Conservation (phyloP, 2,113 vertebrate genomes). For the Machaerirhynchus nigripectus region DNA sequence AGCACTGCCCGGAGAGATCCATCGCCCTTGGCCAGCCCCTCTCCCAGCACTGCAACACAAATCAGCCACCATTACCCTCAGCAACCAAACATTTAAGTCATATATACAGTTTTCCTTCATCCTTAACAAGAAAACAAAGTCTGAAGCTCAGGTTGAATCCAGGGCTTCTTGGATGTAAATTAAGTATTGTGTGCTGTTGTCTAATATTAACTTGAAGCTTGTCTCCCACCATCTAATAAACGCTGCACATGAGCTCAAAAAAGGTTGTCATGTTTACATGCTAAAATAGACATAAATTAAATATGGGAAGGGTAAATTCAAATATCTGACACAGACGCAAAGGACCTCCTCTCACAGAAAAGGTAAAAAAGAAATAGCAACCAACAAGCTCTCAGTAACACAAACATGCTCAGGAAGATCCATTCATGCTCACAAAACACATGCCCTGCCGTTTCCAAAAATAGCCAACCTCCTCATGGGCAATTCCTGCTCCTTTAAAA, state of each 20-base stretch:
- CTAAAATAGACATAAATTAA: slow-evolving; percentile 29
- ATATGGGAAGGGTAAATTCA: background rate
- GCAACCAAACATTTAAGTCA: background rate
- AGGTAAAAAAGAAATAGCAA: background rate
- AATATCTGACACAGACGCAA: slow-evolving; percentile 22
- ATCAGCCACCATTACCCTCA: slow-evolving; percentile 35
- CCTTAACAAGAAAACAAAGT: background rate
- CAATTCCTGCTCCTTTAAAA: slow-evolving; percentile 56
- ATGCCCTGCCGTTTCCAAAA: slow-evolving; percentile 51
- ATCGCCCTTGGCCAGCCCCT: slow-evolving; percentile 87
- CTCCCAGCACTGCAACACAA: slow-evolving; percentile 85
- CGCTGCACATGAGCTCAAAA: background rate
- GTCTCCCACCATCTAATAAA: background rate
- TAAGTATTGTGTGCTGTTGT: background rate
- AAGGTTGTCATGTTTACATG: background rate
- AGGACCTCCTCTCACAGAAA: slow-evolving; percentile 40
- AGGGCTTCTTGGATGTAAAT: background rate
- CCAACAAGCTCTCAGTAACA: slow-evolving; percentile 25
- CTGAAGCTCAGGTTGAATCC: background rate
- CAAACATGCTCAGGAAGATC: slow-evolving; percentile 65
- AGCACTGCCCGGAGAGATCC: slow-evolving; percentile 87
- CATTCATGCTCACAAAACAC: slow-evolving; percentile 57
- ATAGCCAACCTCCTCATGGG: slow-evolving; percentile 40
- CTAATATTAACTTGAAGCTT: background rate
- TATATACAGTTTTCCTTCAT: background rate